phyloP scores from a whole-genome alignment of 1,140 invertebrate species.

The Leucophenga varia region DNA sequence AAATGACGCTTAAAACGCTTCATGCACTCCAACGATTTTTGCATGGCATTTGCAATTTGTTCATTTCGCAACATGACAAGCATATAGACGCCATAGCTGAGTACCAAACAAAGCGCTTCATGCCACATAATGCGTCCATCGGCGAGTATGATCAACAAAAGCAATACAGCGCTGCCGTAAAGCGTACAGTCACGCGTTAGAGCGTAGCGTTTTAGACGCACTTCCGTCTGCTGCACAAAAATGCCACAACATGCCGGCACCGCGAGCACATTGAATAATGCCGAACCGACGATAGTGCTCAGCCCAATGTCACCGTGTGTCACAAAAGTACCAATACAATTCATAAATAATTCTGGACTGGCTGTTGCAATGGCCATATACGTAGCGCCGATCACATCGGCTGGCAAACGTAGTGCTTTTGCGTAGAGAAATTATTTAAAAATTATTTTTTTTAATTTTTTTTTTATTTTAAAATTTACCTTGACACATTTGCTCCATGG shows the following conservation, averaged over 20 bases:
- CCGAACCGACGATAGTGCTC: constrained; percentile 88
- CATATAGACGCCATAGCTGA: constrained; percentile 76
- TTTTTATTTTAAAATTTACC: constrained; percentile 67
- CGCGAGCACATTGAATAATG: constrained; percentile 90
- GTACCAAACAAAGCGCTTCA: constrained; percentile 72
- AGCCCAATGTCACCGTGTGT: constrained; percentile 82
- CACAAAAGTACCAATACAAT: constrained; percentile 83
- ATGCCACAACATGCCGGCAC: constrained; percentile 90
- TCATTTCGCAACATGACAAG: constrained; percentile 57
- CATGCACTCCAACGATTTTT: no score
- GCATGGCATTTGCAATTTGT: no score
- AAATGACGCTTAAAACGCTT: no score
- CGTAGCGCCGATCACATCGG: constrained; percentile 83
- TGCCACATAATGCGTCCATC: constrained; percentile 81
- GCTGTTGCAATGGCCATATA: constrained; percentile 93
- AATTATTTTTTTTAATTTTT: no score
- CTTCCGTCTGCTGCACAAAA: constrained; percentile 57
- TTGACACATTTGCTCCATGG: constrained; percentile 80
- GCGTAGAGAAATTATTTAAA: not conserved
- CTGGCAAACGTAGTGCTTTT: constrained; percentile 72
- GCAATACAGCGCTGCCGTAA: not conserved
- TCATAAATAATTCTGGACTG: constrained; percentile 92
- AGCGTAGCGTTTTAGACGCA: no score
- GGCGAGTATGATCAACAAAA: not conserved
- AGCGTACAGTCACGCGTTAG: not conserved